Conservation (phyloP, 2,113 vertebrate genomes). For the Microtus richardsoni region DNA sequence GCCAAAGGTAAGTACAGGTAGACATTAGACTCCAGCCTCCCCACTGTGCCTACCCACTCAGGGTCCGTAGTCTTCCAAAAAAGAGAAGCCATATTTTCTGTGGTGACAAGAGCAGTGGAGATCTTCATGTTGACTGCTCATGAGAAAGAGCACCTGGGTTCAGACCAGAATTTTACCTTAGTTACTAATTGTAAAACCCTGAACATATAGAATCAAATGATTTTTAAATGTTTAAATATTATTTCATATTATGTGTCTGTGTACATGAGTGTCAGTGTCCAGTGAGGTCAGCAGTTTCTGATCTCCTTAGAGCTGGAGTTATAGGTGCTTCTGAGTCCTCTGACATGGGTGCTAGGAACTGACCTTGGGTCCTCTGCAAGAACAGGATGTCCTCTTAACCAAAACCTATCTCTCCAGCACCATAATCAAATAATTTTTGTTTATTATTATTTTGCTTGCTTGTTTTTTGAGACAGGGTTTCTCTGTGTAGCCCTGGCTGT, state of each 20-base stretch:
- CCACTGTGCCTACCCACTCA: not conserved
- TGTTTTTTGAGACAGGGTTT: not conserved
- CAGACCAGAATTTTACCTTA: constrained; percentile 50
- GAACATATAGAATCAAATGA: constrained; percentile 36
- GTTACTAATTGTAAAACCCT: constrained; percentile 15
- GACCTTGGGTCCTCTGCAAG: not conserved
- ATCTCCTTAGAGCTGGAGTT: not conserved
- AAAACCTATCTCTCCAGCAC: not conserved
- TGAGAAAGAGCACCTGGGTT: constrained; percentile 29
- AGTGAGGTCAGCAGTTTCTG: not conserved
- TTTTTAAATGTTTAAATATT: not conserved
- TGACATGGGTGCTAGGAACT: not conserved
- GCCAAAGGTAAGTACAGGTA: constrained; percentile 90
- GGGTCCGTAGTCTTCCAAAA: not conserved
- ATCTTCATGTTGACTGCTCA: constrained; percentile 41
- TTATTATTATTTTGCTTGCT: not conserved
- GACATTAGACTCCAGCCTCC: not conserved
- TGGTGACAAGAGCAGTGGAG: not conserved
- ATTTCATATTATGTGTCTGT: not conserved
- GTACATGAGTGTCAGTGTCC: not conserved
- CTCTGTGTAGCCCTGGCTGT: not conserved
- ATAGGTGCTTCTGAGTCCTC: not conserved
- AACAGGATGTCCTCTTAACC: not conserved
- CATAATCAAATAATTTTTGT: not conserved
- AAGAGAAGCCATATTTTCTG: constrained; percentile 22